These are phyloP conservation scores for Philaethria dido DNA, from an alignment of 2,888 invertebrate genomes.

Conservation along the genomic window DNA sequence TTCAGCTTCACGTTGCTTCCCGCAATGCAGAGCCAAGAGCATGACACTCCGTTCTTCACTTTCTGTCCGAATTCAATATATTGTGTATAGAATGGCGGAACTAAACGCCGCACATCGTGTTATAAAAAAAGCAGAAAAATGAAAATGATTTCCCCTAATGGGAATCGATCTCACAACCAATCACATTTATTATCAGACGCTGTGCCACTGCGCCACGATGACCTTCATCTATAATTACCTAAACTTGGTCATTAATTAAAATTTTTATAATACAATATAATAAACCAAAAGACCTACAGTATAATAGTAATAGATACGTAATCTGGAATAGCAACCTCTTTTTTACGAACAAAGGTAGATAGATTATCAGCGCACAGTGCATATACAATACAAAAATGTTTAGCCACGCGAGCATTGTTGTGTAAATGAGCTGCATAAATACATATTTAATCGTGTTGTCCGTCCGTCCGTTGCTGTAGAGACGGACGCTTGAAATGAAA, in stretches of 20 bases:
- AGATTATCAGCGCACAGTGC: conserved; percentile 23
- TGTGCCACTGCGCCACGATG: too few species aligned
- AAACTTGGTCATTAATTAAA: not conserved
- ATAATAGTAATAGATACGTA: not conserved
- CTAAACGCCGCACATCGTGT: too few species aligned
- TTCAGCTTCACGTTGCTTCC: too few species aligned
- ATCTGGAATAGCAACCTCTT: conserved; percentile 29
- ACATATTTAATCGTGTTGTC: conserved; percentile 35
- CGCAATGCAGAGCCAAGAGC: too few species aligned
- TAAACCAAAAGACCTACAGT: conserved; percentile 10
- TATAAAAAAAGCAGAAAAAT: too few species aligned
- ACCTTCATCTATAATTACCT: too few species aligned
- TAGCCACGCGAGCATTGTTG: conserved; percentile 37
- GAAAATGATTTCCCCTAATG: too few species aligned
- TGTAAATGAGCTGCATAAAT: conserved; percentile 36
- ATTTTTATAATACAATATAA: not conserved
- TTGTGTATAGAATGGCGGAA: too few species aligned
- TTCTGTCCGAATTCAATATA: too few species aligned
- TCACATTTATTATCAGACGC: too few species aligned
- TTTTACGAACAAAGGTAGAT: conserved; percentile 32
- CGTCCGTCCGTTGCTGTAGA: conserved; percentile 36
- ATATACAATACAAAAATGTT: conserved; percentile 34
- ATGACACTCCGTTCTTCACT: too few species aligned
- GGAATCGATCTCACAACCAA: too few species aligned
- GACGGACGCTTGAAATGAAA: conserved; percentile 4